These are phyloP conservation scores for Eumeta japonica DNA, from an alignment of 1,140 invertebrate species.

Conservation along the genomic window DNA sequence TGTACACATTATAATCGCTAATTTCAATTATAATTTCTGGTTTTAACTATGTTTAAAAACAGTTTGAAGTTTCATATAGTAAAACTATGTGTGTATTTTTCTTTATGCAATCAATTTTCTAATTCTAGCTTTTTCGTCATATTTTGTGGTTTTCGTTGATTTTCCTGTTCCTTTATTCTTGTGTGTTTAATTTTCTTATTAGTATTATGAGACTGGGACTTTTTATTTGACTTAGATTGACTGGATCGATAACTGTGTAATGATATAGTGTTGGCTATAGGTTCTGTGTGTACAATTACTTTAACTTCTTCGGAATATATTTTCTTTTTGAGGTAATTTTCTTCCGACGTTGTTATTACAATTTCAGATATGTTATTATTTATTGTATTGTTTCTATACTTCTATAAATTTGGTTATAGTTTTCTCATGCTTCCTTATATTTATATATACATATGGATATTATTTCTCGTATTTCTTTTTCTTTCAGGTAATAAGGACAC, in stretches of 20 bases:
- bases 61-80: not conserved
- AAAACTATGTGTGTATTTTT: not conserved
- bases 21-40: not conserved
- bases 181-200: not conserved
- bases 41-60: not conserved
- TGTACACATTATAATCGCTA: not conserved
- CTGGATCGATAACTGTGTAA: no score
- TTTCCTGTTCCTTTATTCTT: not conserved
- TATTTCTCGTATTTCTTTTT: not conserved
- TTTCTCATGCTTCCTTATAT: not conserved
- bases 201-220: no score
- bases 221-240: no score
- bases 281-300: no score
- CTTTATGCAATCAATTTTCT: no score
- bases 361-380: not conserved
- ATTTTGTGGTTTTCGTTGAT: not conserved
- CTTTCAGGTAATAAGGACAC: not conserved
- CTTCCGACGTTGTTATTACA: not conserved
- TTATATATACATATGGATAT: not conserved
- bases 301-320: not conserved
- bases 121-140: not conserved
- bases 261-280: no score
- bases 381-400: not conserved
- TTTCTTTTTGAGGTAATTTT: not conserved
- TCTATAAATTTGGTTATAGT: not conserved